phyloP scores from a whole-genome alignment of 2,888 invertebrate genomes.

The Ophion ellenae region DNA sequence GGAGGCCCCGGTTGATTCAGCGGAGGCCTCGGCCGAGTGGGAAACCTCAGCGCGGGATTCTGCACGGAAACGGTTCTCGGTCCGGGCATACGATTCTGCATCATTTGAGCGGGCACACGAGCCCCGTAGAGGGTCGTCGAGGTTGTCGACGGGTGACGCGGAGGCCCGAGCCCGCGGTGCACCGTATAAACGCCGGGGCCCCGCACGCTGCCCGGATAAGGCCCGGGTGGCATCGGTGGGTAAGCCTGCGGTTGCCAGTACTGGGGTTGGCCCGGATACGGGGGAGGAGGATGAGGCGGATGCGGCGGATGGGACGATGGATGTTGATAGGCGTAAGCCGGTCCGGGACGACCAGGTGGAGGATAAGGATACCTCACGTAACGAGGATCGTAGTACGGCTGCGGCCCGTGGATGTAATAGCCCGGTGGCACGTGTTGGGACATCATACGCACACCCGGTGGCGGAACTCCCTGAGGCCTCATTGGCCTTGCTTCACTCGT shows the following conservation, averaged over 20 bases:
- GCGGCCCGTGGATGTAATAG: conserved; percentile 74
- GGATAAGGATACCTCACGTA: conserved; percentile 64
- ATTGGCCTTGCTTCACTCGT: conserved; percentile 62
- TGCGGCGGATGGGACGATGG: conserved; percentile 55
- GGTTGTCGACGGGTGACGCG: conserved; percentile 49
- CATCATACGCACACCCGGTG: conserved; percentile 51
- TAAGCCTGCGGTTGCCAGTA: conserved; percentile 61
- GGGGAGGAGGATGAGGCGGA: conserved; percentile 55
- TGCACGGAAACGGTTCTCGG: conserved; percentile 51
- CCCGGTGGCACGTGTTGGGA: conserved; percentile 68
- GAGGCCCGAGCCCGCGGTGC: conserved; percentile 42
- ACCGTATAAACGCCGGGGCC: conserved; percentile 30
- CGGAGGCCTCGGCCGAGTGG: conserved; percentile 29
- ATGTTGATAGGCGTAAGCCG: conserved; percentile 58
- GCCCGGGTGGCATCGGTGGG: conserved; percentile 38
- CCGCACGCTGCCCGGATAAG: conserved; percentile 42
- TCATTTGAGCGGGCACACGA: conserved; percentile 37
- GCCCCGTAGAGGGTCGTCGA: conserved; percentile 58
- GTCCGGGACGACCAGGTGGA: conserved; percentile 44
- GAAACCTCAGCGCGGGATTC: conserved; percentile 4
- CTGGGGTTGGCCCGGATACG: conserved; percentile 38
- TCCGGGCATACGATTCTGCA: conserved; percentile 55
- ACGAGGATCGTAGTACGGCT: conserved; percentile 69
- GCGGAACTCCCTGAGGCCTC: conserved; percentile 50
- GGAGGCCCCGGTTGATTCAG: not conserved